These are phyloP conservation scores for Halesus radiatus DNA, from an alignment of 1,140 invertebrate species.

Conservation along the genomic window DNA sequence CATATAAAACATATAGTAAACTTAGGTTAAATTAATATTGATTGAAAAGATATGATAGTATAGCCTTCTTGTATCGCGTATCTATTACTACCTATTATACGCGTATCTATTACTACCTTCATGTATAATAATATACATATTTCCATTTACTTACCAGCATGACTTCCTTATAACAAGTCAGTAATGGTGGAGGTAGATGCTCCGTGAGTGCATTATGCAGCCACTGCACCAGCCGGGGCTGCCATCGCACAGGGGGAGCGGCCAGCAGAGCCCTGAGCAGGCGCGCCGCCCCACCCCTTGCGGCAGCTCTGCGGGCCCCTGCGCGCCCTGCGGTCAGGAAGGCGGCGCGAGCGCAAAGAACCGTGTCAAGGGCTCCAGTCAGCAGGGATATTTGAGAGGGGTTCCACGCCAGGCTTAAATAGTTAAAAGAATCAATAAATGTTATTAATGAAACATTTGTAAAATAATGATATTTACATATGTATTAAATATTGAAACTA, in stretches of 20 bases:
- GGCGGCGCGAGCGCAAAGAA: slow-evolving; percentile 45
- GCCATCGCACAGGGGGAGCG: slow-evolving; percentile 49
- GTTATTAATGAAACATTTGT: too few relatives aligned
- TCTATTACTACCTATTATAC: too few relatives aligned
- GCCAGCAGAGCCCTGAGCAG: slow-evolving; percentile 49
- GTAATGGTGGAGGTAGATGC: slow-evolving; percentile 49
- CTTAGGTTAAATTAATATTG: too few relatives aligned
- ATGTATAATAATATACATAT: not conserved
- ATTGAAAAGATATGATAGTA: too few relatives aligned
- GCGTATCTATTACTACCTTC: too few relatives aligned
- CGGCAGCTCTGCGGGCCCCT: slow-evolving; percentile 50
- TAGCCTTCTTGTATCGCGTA: too few relatives aligned
- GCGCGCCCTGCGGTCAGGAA: slow-evolving; percentile 46
- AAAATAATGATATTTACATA: too few relatives aligned
- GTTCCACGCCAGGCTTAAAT: slow-evolving; percentile 53
- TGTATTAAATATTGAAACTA: too few relatives aligned
- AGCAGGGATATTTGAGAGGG: slow-evolving; percentile 42
- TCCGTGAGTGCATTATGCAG: slow-evolving; percentile 53
- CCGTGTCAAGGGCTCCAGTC: slow-evolving; percentile 38
- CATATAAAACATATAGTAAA: too few relatives aligned
- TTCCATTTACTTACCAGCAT: slow-evolving; percentile 46
- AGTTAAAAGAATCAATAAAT: too few relatives aligned
- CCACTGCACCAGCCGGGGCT: slow-evolving; percentile 51
- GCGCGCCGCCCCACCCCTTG: slow-evolving; percentile 44
- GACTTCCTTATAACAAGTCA: slow-evolving; percentile 51